phyloP scores from a whole-genome alignment of 1,140 invertebrate species.

The Macrocentrus cingulum region DNA sequence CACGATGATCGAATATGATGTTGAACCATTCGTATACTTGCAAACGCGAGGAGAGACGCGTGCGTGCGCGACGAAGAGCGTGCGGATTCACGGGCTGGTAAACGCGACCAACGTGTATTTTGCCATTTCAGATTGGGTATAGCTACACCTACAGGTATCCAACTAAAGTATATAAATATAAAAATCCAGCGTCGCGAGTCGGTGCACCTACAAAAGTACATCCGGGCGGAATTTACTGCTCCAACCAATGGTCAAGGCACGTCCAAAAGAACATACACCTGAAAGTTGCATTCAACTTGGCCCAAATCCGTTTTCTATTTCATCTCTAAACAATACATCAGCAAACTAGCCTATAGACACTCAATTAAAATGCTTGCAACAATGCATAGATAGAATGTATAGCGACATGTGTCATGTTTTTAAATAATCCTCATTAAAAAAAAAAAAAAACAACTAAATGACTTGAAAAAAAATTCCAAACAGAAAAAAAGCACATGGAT shows the following conservation, averaged over 20 bases:
- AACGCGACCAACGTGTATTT: slow-evolving; percentile 8
- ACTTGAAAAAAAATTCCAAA: too few relatives aligned
- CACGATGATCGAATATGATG: not conserved
- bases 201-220: slow-evolving; percentile 2
- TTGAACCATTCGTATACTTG: not conserved
- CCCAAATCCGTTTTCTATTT: too few relatives aligned
- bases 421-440: too few relatives aligned
- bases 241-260: not conserved
- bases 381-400: too few relatives aligned
- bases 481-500: not conserved
- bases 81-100: slow-evolving; percentile 14
- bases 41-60: slow-evolving; percentile 5
- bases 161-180: too few relatives aligned
- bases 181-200: not conserved
- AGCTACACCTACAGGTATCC: too few relatives aligned
- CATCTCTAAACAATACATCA: too few relatives aligned
- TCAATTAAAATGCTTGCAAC: too few relatives aligned
- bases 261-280: too few relatives aligned
- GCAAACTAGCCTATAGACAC: too few relatives aligned
- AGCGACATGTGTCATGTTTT: too few relatives aligned
- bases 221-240: slow-evolving; percentile 7
- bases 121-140: slow-evolving; percentile 10
- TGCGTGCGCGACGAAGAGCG: slow-evolving; percentile 18
- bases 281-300: slow-evolving; percentile 10
- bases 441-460: too few relatives aligned